phyloP scores from a whole-genome alignment of 2,113 vertebrate genomes.

The Notothenia coriiceps region DNA sequence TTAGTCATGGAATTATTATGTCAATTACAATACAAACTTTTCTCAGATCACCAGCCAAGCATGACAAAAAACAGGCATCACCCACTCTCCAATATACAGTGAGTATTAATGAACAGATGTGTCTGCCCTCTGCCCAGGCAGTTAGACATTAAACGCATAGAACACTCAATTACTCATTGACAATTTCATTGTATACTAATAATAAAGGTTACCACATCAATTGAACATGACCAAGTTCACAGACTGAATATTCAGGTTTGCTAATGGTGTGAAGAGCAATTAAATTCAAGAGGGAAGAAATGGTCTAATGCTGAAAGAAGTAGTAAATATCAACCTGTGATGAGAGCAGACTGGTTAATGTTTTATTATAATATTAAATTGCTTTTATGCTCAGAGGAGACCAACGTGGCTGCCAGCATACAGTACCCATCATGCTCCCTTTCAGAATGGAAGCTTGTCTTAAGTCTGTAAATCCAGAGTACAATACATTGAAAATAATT shows the following conservation, averaged over 20 bases:
- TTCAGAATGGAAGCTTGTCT: conserved; percentile 46
- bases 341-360: background rate
- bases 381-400: conserved; percentile 21
- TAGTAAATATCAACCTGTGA: background rate
- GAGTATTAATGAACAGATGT: no score
- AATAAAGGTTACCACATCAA: background rate
- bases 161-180: background rate
- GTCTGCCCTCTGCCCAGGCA: background rate
- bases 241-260: background rate
- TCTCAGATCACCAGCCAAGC: background rate
- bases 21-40: conserved; percentile 8
- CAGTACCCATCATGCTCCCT: conserved; percentile 4
- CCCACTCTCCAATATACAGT: background rate
- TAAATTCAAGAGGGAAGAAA: background rate
- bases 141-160: background rate
- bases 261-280: background rate
- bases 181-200: background rate
- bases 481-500: conserved; percentile 71
- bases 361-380: conserved; percentile 30
- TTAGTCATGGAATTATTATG: background rate
- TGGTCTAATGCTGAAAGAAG: background rate
- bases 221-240: background rate
- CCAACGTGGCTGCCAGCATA: conserved; percentile 13
- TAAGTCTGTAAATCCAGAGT: conserved; percentile 60
- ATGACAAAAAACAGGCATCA: background rate